Percentiles rank a stretch among this genome's conserved stretches.
Conservation (phyloP, 2,888 invertebrate genomes). For the Nysson spinosus region DNA sequence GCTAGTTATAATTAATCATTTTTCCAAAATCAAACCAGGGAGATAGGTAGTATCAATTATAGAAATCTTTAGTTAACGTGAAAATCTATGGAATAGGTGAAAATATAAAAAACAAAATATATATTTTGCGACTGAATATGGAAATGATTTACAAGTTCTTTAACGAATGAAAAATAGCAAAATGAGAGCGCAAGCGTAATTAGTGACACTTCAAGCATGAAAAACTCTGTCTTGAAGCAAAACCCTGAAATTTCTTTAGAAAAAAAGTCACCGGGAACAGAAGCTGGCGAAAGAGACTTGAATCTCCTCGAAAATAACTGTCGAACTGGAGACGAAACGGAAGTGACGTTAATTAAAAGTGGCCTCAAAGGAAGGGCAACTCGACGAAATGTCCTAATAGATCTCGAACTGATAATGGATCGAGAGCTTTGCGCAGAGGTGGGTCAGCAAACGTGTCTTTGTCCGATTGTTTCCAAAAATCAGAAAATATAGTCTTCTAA, state of each 20-base stretch:
- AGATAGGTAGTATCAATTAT: no score
- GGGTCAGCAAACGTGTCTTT: conserved; percentile 35
- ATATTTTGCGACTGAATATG: not conserved
- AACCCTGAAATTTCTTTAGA: conserved; percentile 8
- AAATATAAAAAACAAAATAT: no score
- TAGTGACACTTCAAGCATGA: conserved; percentile 7
- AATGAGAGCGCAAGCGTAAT: conserved; percentile 21
- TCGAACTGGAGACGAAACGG: conserved; percentile 39
- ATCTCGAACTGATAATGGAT: conserved; percentile 37
- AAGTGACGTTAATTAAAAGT: conserved; percentile 59
- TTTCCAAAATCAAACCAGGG: no score
- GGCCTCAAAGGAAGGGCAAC: conserved; percentile 29
- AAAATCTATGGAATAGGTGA: no score
- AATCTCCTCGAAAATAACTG: conserved; percentile 54
- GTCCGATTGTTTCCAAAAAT: conserved; percentile 33
- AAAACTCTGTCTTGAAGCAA: conserved; percentile 22
- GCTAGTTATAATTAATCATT: no score
- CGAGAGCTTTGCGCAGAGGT: conserved; percentile 34
- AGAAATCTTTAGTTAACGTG: no score
- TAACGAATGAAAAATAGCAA: conserved; percentile 9
- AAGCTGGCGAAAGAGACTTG: conserved; percentile 12
- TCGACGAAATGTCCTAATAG: conserved; percentile 17
- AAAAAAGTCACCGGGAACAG: not conserved
- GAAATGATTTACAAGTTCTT: not conserved
- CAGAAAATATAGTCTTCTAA: conserved; percentile 20